These are phyloP conservation scores for Homarus gammarus DNA, from an alignment of 2,888 invertebrate species.

Conservation along the genomic window DNA sequence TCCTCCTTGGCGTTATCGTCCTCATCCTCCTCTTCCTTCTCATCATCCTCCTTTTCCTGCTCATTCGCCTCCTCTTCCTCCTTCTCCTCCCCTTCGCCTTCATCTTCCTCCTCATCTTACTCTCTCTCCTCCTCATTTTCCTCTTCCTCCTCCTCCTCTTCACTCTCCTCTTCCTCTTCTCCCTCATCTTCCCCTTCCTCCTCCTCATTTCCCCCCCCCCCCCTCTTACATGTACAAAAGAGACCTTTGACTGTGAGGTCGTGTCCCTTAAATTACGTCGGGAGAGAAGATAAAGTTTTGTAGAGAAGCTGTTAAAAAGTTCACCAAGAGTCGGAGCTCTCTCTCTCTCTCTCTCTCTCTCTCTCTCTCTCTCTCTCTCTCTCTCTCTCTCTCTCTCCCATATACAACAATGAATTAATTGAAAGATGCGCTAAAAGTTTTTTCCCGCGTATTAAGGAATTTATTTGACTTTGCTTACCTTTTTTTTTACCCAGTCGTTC, in stretches of 20 bases:
- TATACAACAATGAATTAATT: not conserved
- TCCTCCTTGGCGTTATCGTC: not conserved
- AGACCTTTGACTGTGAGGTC: too few relatives aligned
- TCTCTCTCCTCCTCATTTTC: slow-evolving; percentile 27
- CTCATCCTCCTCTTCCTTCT: not conserved
- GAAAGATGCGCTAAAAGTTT: too few relatives aligned
- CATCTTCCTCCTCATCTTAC: not conserved
- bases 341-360: not conserved
- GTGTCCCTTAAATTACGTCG: too few relatives aligned
- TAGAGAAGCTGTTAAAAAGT: too few relatives aligned
- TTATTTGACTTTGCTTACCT: not conserved
- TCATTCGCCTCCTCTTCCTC: not conserved
- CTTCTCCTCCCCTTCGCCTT: not conserved
- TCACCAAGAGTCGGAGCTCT: not conserved
- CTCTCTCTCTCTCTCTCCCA: slow-evolving; percentile 5
- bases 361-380: slow-evolving; percentile 9
- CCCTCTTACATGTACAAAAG: too few relatives aligned
- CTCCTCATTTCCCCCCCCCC: not conserved
- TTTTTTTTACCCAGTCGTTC: not conserved
- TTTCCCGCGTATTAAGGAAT: too few relatives aligned
- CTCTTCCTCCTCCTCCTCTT: slow-evolving; percentile 24
- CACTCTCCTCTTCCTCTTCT: slow-evolving; percentile 18
- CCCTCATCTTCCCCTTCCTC: slow-evolving; percentile 19
- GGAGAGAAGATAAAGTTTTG: too few relatives aligned
- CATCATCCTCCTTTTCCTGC: not conserved